Conservation (phyloP, 2,888 invertebrate genomes). For the Odontothrips loti region DNA sequence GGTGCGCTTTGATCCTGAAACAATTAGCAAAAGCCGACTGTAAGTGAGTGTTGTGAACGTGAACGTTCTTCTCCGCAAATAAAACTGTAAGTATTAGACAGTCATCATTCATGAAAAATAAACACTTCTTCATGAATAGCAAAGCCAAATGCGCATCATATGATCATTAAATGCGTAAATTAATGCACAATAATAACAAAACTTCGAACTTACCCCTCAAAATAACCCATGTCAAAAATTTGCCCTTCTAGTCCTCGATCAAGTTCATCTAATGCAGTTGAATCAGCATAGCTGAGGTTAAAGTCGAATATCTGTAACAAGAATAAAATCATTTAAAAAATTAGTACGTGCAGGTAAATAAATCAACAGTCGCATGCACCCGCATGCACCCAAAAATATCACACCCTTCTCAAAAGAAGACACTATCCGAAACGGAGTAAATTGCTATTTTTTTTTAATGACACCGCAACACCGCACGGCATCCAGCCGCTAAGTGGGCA, state of each 20-base stretch:
- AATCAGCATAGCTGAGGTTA: conserved; percentile 54
- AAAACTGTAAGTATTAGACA: conserved; percentile 8
- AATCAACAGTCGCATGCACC: neutral
- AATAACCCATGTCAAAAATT: conserved; percentile 66
- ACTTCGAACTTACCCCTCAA: conserved; percentile 54
- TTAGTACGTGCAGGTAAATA: neutral
- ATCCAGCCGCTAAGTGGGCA: too few relatives aligned
- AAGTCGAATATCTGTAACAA: conserved; percentile 60
- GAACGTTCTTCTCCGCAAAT: neutral
- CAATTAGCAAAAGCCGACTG: conserved; percentile 35
- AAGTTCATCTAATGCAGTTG: conserved; percentile 54
- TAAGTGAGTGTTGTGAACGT: neutral
- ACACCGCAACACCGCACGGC: too few relatives aligned
- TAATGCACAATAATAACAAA: neutral
- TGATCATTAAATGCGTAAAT: neutral
- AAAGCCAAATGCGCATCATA: conserved; percentile 1
- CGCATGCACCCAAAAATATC: too few relatives aligned
- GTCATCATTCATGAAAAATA: conserved; percentile 15
- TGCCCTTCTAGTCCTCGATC: conserved; percentile 63
- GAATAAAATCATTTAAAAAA: neutral
- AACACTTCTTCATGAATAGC: conserved; percentile 17
- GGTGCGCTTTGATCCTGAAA: conserved; percentile 56
- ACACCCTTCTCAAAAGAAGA: too few relatives aligned
- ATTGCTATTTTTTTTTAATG: too few relatives aligned
- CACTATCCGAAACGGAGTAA: too few relatives aligned